These are phyloP conservation scores for Polydrusus pterygomalis DNA, from an alignment of 2,888 invertebrate genomes.

Conservation along the genomic window DNA sequence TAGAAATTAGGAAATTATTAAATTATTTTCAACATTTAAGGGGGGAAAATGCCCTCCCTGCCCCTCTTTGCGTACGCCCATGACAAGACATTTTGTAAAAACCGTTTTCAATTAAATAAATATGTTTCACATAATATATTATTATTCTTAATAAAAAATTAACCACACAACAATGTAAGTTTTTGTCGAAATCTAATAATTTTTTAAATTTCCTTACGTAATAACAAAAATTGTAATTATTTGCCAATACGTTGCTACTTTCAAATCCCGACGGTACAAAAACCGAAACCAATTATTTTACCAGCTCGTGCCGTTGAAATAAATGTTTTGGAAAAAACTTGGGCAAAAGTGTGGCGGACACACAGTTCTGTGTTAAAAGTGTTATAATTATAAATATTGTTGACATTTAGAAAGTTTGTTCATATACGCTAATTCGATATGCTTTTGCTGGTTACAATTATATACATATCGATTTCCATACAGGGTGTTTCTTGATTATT, in stretches of 20 bases:
- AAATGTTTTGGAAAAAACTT: constrained; percentile 40
- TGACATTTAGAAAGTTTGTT: constrained; percentile 50
- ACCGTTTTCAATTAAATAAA: not conserved
- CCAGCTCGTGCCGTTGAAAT: constrained; percentile 21
- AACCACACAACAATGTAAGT: not conserved
- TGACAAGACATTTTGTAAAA: not conserved
- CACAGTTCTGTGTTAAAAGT: constrained; percentile 33
- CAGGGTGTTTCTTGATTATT: not conserved
- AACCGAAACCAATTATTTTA: constrained; percentile 34
- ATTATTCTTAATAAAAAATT: not conserved
- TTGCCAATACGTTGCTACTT: constrained; percentile 22
- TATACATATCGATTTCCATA: constrained; percentile 23
- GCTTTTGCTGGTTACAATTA: constrained; percentile 41
- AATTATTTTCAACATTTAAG: too few relatives aligned
- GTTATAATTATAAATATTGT: constrained; percentile 49
- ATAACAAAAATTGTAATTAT: constrained; percentile 39
- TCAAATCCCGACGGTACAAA: constrained; percentile 27
- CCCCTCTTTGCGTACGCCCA: too few relatives aligned
- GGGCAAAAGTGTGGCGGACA: constrained; percentile 24
- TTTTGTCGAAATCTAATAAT: constrained; percentile 20
- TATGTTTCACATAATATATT: constrained; percentile 5
- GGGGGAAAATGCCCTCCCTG: too few relatives aligned
- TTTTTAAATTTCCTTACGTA: constrained; percentile 33
- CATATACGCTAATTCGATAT: constrained; percentile 44
- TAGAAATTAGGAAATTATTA: too few relatives aligned